Evolutionary conservation across 2,113 vertebrate genomes (phyloP), one percentile per base, ranked within the genome.

Genomic region (Chionis minor): DNA sequence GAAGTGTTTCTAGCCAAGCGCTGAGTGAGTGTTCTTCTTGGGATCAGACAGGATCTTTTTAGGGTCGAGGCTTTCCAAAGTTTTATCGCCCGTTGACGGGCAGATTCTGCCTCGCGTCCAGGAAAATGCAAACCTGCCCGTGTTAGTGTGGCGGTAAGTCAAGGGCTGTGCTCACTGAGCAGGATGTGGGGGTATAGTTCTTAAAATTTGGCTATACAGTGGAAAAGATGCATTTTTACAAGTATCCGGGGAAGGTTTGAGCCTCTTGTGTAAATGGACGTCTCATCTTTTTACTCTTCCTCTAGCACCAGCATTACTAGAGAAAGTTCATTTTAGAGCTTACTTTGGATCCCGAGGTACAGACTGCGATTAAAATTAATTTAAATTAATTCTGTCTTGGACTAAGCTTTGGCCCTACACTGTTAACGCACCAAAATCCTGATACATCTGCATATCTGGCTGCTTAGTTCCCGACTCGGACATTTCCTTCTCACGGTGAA

Each of bases 171-270:
- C 28, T 55, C 20, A 3, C 42, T 81, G 24, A 19, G 32, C 28
- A 13, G 28, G 18, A 38, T 0, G 0, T 14, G 38, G 28, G 55
- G 10, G 5, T 32, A 3, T 7, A 5, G 28, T 38, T 59, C 23
- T 38, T 47, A 21, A 51, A 42, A 30, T 63, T 45, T 55, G 47
- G 4, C 20, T 75, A 49, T 69, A 2, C 24, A 18, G 3, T 33
- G 22, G 40, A 52, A 71, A 62, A 63, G 23, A 38, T 30, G 2
- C 1, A 1, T 55, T 72, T 93, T 90, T 27, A 58, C 52, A 82
- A 49, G 26, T 59, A 44, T 11, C 12, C 69, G 14, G 66, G 55
- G 27, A 75, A 61, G n/a, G 9, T 55, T 38, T 67, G 63, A 69
- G 44, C 51, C 24, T 47, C 47, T 49, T 33, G 12, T 22, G 7